Evolutionary conservation across 2,888 invertebrate species (phyloP), one percentile per base, ranked within the genome.

Genomic region (Microdon myrmicae): DNA sequence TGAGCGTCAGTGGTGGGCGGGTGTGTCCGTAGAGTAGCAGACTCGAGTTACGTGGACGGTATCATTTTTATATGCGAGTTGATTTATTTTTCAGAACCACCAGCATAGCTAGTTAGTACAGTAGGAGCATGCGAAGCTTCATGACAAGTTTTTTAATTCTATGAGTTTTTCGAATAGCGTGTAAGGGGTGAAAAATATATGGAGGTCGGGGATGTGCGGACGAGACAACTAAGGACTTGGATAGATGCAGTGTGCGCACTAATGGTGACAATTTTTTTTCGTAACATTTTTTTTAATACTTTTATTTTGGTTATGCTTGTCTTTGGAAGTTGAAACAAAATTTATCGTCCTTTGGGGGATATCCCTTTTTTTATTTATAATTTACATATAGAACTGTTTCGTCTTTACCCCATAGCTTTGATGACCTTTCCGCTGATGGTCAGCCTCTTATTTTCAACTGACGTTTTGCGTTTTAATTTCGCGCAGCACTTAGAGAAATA

Each of bases 361-460:
- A 56, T 41, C 55, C 39, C 41, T 49, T 39, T 41, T 44, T 45
- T 34, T 45, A 16, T 38, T 19, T 35, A 19, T 47, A 47, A 48
- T 56, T 56, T 56, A 56, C 47, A 56, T 56, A 48, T 56, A 56
- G 55, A 56, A 48, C 55, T 35, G 39, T 48, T 39, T 35, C 34
- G 35, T 34, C 55, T n/a, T n/a, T 38, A 37, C 47, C 31, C 45
- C 22, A 34, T 55, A n/a, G n/a, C n/a, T n/a, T n/a, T 34, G 55
- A 37, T 41, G 35, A 48, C 41, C 28, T 41, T 56, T 47, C 29
- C n/a, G n/a, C n/a, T n/a, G n/a, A n/a, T n/a, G n/a, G n/a, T n/a
- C 13, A 10, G 2, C 13, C 10, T 28, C 23, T 26, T 37, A 20
- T 45, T 37, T 37, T 31, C 5, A 38, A 37, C 34, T 32, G 7